These are phyloP conservation scores for Cephalophus harveyi DNA, from an alignment of 2,113 vertebrate genomes.

Conservation along the genomic window DNA sequence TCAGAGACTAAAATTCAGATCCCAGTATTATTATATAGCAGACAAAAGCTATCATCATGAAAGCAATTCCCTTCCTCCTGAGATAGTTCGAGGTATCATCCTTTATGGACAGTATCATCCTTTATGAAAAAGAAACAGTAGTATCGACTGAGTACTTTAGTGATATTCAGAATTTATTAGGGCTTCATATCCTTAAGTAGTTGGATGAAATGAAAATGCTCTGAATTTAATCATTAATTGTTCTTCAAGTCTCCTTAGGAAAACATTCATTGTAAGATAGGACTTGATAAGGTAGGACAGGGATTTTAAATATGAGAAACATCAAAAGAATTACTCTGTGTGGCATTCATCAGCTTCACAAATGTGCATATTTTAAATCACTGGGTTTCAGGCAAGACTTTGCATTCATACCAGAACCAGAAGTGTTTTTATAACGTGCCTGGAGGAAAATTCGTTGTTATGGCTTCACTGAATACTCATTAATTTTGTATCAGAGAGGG, in stretches of 20 bases:
- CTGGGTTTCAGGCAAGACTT: slow-evolving; percentile 37
- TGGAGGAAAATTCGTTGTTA: slow-evolving; percentile 67
- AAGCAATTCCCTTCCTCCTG: not conserved
- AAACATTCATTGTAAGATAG: slow-evolving; percentile 44
- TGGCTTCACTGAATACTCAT: slow-evolving; percentile 65
- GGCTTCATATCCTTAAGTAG: not conserved
- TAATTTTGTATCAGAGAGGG: slow-evolving; percentile 69
- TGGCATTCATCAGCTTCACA: slow-evolving; percentile 46
- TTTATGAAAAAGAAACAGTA: not conserved
- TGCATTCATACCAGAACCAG: slow-evolving; percentile 36
- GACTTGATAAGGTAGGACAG: not conserved
- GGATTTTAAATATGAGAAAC: slow-evolving; percentile 44
- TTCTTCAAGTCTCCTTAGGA: not conserved
- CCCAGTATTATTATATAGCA: not conserved
- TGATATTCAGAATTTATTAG: not conserved
- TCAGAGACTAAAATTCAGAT: slow-evolving; percentile 15
- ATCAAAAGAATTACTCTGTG: slow-evolving; percentile 47
- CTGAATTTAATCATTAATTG: slow-evolving; percentile 48
- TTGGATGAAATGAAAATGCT: not conserved
- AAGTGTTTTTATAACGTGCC: slow-evolving; percentile 67
- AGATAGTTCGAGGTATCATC: not conserved
- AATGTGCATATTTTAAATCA: slow-evolving; percentile 52
- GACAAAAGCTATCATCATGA: not conserved
- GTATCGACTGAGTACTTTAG: not conserved
- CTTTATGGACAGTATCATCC: not conserved